A percentile compares a stretch with the other conserved stretches of the same genome.
Evolutionary conservation across 2,888 invertebrate genomes (phyloP).

Genomic region (Drosophila mulleri): DNA sequence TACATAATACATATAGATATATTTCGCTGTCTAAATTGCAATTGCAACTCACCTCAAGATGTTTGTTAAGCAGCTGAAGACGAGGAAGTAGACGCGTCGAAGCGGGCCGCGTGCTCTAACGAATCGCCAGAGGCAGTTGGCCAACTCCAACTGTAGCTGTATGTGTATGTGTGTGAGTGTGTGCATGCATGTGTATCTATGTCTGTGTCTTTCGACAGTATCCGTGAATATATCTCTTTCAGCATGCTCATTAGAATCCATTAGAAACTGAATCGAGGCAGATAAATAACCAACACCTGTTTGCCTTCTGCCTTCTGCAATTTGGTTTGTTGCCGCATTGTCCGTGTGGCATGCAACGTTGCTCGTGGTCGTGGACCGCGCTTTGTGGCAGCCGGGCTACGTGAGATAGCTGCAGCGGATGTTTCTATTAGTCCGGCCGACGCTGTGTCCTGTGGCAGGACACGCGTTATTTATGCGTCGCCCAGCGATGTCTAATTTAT

Average conservation of each 20-base stretch:
- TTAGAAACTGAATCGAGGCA: slow-evolving; percentile 42
- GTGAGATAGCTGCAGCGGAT: slow-evolving; percentile 61
- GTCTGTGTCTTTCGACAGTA: neutral
- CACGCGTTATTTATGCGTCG: slow-evolving; percentile 58
- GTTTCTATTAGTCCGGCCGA: slow-evolving; percentile 57
- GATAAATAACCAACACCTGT: slow-evolving; percentile 65
- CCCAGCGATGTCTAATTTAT: slow-evolving; percentile 55
- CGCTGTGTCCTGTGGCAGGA: slow-evolving; percentile 18
- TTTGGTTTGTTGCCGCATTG: slow-evolving; percentile 24
- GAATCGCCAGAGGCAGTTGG: slow-evolving; percentile 53
- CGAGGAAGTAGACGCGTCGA: slow-evolving; percentile 53
- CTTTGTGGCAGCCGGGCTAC: slow-evolving; percentile 40
- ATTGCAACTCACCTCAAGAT: slow-evolving; percentile 39
- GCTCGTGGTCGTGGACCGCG: slow-evolving; percentile 43
- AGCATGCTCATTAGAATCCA: slow-evolving; percentile 67
- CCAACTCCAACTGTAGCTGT: neutral
- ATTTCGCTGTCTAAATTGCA: slow-evolving; percentile 8
- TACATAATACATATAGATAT: neutral
- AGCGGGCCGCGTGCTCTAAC: slow-evolving; percentile 60
- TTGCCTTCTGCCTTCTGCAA: slow-evolving; percentile 26
- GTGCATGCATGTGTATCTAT: neutral
- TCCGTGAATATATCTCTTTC: slow-evolving; percentile 26
- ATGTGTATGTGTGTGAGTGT: neutral
- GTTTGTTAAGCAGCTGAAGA: slow-evolving; percentile 3
- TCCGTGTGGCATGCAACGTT: slow-evolving; percentile 24